Conservation (phyloP, 2,888 invertebrate species). For the Drosophila ustulata region DNA sequence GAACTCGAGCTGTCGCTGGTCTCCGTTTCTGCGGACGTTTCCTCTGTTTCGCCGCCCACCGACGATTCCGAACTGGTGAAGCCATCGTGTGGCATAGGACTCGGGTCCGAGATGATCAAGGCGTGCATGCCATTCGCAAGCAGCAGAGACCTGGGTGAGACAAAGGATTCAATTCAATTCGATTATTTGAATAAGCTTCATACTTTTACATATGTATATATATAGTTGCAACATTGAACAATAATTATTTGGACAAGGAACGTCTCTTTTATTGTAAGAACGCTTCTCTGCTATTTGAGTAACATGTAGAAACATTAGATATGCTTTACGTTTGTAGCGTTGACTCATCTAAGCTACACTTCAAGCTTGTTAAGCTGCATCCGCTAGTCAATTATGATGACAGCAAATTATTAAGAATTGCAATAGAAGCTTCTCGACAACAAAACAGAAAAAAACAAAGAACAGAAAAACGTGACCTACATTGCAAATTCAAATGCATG, state of each 20-base stretch:
- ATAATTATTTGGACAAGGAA: too few relatives aligned
- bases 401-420: not conserved
- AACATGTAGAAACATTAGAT: too few relatives aligned
- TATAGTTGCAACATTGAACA: too few relatives aligned
- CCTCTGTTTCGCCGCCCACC: constrained; percentile 63
- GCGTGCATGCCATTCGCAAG: constrained; percentile 90
- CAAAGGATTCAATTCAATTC: too few relatives aligned
- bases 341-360: not conserved
- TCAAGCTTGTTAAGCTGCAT: constrained; percentile 1
- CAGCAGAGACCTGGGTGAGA: constrained; percentile 86
- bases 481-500: not conserved
- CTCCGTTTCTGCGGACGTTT: constrained; percentile 70
- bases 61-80: constrained; percentile 78
- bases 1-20: constrained; percentile 47
- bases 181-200: too few relatives aligned
- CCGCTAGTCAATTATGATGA: not conserved
- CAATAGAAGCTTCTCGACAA: not conserved
- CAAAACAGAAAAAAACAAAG: not conserved
- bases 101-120: constrained; percentile 89
- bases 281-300: too few relatives aligned
- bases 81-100: constrained; percentile 82
- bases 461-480: not conserved
- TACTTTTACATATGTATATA: too few relatives aligned
- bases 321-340: too few relatives aligned
- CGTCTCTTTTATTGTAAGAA: too few relatives aligned